These are phyloP conservation scores for Enteromius mattozi DNA, from an alignment of 2,797 vertebrate species.

Conservation along the genomic window DNA sequence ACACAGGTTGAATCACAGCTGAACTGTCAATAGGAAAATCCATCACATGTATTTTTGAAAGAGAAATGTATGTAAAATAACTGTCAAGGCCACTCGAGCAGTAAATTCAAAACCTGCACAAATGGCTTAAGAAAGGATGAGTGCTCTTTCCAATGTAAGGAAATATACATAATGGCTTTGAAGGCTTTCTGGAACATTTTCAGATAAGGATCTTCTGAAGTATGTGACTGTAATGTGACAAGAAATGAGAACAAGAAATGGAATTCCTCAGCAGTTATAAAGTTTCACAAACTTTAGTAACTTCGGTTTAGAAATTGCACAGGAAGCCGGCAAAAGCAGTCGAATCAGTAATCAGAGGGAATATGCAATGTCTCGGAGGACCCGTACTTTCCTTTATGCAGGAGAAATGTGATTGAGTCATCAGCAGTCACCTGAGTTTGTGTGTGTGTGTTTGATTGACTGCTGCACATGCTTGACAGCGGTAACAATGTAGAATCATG, in stretches of 20 bases:
- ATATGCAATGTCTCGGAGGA: neutral
- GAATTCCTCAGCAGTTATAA: neutral
- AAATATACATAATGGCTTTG: constrained; percentile 7
- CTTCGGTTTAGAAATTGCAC: neutral
- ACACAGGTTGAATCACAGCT: neutral
- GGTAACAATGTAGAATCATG: constrained; percentile 1
- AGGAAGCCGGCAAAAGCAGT: constrained; percentile 2
- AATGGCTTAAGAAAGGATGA: neutral
- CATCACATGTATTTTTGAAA: neutral
- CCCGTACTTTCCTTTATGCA: neutral
- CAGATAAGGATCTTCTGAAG: constrained; percentile 7
- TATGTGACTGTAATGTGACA: neutral
- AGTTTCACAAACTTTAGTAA: constrained; percentile 13
- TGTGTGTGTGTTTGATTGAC: constrained; percentile 17
- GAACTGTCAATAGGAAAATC: neutral
- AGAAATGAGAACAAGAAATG: neutral
- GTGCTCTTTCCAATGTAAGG: constrained; percentile 5
- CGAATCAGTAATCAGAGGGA: neutral
- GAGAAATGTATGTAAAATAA: neutral
- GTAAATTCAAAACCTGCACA: constrained; percentile 20
- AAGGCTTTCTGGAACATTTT: neutral
- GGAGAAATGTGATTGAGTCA: constrained; percentile 13
- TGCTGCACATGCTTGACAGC: constrained; percentile 14
- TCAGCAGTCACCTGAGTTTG: constrained; percentile 5
- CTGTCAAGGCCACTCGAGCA: neutral